Conservation (phyloP, 2,113 vertebrate species). For the Petroica traversi region DNA sequence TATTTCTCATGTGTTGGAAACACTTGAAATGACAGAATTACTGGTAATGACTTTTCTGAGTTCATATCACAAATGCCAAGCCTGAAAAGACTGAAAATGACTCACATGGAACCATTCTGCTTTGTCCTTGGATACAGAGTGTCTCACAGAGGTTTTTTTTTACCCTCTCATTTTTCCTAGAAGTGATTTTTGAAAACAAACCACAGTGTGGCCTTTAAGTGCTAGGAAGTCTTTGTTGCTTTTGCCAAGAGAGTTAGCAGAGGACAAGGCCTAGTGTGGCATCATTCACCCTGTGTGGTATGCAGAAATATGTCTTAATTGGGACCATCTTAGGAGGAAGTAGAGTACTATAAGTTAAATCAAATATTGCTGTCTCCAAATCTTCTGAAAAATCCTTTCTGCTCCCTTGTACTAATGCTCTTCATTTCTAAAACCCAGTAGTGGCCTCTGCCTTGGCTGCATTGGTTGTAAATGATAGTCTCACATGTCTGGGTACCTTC, state of each 20-base stretch:
- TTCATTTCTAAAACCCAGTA: background rate
- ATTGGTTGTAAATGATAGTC: background rate
- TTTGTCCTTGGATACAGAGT: background rate
- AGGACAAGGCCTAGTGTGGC: background rate
- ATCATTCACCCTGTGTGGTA: background rate
- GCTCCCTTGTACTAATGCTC: background rate
- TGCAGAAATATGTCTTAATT: background rate
- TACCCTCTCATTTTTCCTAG: slow-evolving; percentile 13
- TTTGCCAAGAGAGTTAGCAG: background rate
- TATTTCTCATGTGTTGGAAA: background rate
- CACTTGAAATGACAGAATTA: background rate
- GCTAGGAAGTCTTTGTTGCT: slow-evolving; percentile 16
- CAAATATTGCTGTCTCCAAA: background rate
- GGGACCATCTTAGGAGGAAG: background rate
- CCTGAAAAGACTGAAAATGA: background rate
- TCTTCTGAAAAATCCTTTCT: background rate
- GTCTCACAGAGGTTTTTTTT: background rate
- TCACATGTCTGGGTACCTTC: background rate
- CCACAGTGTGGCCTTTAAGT: background rate
- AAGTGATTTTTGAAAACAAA: slow-evolving; percentile 28
- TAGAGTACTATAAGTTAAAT: background rate
- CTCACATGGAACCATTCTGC: slow-evolving; percentile 16
- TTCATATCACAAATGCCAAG: slow-evolving; percentile 5
- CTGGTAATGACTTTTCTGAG: background rate
- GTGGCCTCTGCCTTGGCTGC: slow-evolving; percentile 14